Conservation (phyloP, 2,888 invertebrate species). For the Trichopria drosophilae region DNA sequence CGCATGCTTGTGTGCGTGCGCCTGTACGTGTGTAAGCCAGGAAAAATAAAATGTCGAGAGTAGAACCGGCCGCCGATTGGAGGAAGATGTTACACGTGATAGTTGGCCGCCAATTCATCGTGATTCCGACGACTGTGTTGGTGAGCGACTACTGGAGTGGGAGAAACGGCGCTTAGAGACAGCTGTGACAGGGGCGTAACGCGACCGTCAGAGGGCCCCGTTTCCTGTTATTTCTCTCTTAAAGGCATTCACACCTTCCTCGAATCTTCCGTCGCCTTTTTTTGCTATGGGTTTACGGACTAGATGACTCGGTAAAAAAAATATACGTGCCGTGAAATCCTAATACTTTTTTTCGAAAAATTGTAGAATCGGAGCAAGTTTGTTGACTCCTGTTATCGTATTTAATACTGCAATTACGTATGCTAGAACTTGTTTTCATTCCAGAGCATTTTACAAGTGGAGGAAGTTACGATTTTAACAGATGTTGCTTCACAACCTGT, state of each 20-base stretch:
- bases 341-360: neutral
- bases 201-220: conserved; percentile 24
- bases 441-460: neutral
- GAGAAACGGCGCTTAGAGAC: conserved; percentile 55
- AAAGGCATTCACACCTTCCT: no score
- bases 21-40: conserved; percentile 8
- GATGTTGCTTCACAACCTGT: no score
- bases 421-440: neutral
- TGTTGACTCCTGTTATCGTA: neutral
- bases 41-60: conserved; percentile 38
- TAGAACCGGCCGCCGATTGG: conserved; percentile 46
- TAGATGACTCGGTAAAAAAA: no score
- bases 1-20: conserved; percentile 16
- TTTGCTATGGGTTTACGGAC: no score
- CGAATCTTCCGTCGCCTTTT: no score
- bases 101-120: conserved; percentile 38
- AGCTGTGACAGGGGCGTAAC: conserved; percentile 55
- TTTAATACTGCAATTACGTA: neutral
- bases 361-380: no score
- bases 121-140: conserved; percentile 27
- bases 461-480: no score
- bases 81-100: conserved; percentile 40
- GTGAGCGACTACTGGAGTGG: conserved; percentile 40
- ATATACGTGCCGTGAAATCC: neutral
- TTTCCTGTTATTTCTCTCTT: neutral